phyloP scores from a whole-genome alignment of 1,140 invertebrate genomes.

The Prorops nasuta region DNA sequence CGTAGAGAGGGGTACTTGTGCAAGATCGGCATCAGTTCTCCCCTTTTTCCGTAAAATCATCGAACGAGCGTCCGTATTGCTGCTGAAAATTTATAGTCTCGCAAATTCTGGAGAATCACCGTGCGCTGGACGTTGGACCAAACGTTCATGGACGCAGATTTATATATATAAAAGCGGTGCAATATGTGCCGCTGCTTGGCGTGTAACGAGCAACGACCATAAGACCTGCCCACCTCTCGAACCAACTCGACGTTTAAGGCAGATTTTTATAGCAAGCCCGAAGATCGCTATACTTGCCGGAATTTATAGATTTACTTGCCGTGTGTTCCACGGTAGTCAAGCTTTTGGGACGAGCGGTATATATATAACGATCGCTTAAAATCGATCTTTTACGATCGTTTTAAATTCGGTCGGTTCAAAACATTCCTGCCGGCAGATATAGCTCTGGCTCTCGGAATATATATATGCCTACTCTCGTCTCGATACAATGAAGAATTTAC shows the following conservation, averaged over 20 bases:
- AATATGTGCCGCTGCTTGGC: slow-evolving; percentile 27
- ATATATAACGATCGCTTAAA: slow-evolving; percentile 32
- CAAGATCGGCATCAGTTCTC: too few species aligned
- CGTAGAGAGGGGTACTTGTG: too few species aligned
- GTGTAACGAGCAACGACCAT: slow-evolving; percentile 26
- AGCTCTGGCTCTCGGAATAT: too few species aligned
- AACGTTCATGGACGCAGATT: slow-evolving; percentile 27
- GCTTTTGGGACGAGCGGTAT: slow-evolving; percentile 24
- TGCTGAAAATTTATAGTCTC: slow-evolving; percentile 37
- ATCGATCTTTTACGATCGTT: slow-evolving; percentile 31
- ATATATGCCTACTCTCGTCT: too few species aligned
- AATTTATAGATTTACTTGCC: slow-evolving; percentile 31
- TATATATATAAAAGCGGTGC: too few species aligned
- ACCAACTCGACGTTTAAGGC: slow-evolving; percentile 17
- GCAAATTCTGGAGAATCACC: slow-evolving; percentile 38
- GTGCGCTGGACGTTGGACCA: slow-evolving; percentile 19
- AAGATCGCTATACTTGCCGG: slow-evolving; percentile 31
- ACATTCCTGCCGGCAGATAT: too few species aligned
- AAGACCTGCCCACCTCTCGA: slow-evolving; percentile 18
- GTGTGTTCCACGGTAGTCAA: slow-evolving; percentile 22
- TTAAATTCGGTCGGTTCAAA: slow-evolving; percentile 32
- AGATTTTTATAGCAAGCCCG: slow-evolving; percentile 30
- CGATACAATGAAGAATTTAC: too few species aligned
- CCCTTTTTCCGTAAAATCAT: too few species aligned
- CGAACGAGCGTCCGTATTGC: too few species aligned